Percentiles rank a stretch among this genome's conserved stretches.
Evolutionary conservation across 2,113 vertebrate genomes (phyloP).

Genomic region (Grantiella picta): DNA sequence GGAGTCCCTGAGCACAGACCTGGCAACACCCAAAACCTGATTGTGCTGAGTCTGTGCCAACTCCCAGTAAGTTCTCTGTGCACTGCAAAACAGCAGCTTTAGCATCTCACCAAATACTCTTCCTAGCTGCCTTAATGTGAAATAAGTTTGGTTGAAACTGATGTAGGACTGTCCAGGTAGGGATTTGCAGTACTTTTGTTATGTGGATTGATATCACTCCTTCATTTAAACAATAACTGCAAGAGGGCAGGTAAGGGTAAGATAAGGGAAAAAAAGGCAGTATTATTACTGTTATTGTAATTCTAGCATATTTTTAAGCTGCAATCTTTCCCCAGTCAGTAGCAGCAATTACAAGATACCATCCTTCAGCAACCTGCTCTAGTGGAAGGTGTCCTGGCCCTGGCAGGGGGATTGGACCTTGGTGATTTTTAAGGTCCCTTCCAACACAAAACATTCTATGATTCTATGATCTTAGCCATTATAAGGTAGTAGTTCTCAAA

Average conservation of each 20-base stretch:
- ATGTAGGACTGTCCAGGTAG: not conserved
- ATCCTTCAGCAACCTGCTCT: not conserved
- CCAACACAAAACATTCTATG: not conserved
- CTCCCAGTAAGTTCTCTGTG: accelerated
- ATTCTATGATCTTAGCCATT: not conserved
- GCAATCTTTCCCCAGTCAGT: not conserved
- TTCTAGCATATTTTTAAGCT: not conserved
- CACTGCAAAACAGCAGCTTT: not conserved
- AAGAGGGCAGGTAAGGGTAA: not conserved
- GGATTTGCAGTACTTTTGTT: not conserved
- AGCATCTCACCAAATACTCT: not conserved
- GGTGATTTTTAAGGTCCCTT: not conserved
- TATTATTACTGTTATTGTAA: not conserved
- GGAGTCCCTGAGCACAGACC: not conserved
- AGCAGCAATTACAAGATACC: not conserved
- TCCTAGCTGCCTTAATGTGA: not conserved
- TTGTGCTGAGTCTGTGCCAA: not conserved
- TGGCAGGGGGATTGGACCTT: not conserved
- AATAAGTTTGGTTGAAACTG: not conserved
- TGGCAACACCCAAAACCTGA: not conserved
- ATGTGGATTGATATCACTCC: not conserved
- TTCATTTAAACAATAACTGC: not conserved
- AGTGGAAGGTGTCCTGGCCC: not conserved
- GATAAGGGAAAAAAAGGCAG: not conserved
- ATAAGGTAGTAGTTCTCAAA: not conserved